Base-by-base conservation (phyloP, 37 sponge, comb jelly and placozoan genomes). In the Agelas oroides region DNA sequence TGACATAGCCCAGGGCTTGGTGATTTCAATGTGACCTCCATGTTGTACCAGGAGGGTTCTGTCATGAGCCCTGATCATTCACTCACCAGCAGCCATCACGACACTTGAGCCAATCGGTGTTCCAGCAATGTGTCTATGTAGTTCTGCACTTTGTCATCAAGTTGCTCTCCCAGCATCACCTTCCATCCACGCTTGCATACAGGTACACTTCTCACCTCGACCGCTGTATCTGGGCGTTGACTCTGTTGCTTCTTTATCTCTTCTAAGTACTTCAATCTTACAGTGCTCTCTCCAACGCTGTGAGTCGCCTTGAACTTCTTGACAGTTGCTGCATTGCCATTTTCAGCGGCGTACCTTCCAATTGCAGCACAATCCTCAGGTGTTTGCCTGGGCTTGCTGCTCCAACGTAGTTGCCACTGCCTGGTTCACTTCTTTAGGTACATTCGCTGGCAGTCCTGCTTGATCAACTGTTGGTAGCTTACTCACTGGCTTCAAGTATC, bases 321-420 rank as follows among this genome's bases (percentile, higher is more conserved):
- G 12, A 71, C 73, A 71, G 73, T 40, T 71, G 73, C 73, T 71
- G 73, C 73, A 71, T 71, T 71, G 15, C 73, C 73, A 71, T 71
- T 71, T 71, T 71, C 39, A 71, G 37, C 41, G 14, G 37, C 73
- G 18, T 71, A 71, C 39, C 41, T 27, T 19, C 73, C 73, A 36
- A 71, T 71, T 13, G 23, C 23, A 19, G 73, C 40, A 15, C 73
- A 13, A 21, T 71, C 73, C 68, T 71, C 40, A 36, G 73, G 73
- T 13, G 73, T 71, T n/a, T n/a, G n/a, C n/a, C n/a, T n/a, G n/a
- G n/a, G n/a, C n/a, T n/a, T n/a, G n/a, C n/a, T n/a, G n/a, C n/a
- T n/a, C n/a, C n/a, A n/a, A n/a, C n/a, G n/a, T n/a, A n/a, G n/a
- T n/a, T n/a, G n/a, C n/a, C n/a, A n/a, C n/a, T n/a, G n/a, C n/a